Percentiles rank a stretch among this genome's conserved stretches.
phyloP scores from a whole-genome alignment of 2,113 vertebrate species.

The Alces alces region DNA sequence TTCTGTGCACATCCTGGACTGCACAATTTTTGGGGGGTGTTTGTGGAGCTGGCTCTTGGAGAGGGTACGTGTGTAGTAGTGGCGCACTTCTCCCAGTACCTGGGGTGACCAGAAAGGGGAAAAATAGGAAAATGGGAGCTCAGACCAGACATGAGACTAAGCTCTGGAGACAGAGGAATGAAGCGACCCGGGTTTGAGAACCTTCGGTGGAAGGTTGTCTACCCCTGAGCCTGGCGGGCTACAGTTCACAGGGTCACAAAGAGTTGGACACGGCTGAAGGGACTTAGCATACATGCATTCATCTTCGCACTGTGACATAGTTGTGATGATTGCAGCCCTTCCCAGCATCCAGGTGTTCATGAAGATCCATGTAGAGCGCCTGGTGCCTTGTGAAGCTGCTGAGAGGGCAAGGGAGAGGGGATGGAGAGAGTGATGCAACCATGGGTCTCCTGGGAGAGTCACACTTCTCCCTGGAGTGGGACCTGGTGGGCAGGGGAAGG shows the following conservation, averaged over 20 bases:
- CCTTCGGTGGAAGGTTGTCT: not conserved
- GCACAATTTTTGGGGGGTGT: not conserved
- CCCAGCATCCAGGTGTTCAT: not conserved
- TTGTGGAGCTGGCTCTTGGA: not conserved
- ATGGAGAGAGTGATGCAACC: too few relatives aligned
- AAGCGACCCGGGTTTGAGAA: too few relatives aligned
- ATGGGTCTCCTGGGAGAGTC: not conserved
- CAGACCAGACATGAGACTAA: not conserved
- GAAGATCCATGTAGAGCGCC: not conserved
- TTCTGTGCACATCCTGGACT: not conserved
- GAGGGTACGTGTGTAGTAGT: too few relatives aligned
- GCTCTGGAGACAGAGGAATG: not conserved
- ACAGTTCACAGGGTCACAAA: not conserved
- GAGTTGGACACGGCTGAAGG: not conserved
- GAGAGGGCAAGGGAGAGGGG: not conserved
- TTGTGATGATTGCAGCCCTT: not conserved
- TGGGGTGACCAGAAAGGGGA: not conserved
- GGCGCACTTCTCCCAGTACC: not conserved
- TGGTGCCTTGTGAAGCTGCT: not conserved
- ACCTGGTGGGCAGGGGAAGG: not conserved
- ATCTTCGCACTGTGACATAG: not conserved
- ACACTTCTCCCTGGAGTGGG: not conserved
- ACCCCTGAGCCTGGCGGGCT: not conserved
- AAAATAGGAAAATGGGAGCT: not conserved
- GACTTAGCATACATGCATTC: not conserved